Conservation (phyloP, 2,113 vertebrate genomes). For the Eubucco bourcierii region DNA sequence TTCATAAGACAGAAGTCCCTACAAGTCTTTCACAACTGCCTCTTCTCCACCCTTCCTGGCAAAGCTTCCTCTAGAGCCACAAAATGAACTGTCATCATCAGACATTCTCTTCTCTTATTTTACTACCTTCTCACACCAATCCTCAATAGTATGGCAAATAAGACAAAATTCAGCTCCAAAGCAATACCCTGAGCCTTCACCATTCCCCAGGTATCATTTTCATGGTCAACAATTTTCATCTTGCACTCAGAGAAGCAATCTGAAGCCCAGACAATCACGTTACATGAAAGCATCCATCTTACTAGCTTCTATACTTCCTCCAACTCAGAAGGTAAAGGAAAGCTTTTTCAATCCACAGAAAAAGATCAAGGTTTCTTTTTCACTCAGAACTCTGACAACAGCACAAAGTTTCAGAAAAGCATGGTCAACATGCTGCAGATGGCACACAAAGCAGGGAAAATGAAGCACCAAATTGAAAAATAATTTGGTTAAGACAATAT, state of each 20-base stretch:
- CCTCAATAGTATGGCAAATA: neutral
- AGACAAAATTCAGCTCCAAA: neutral
- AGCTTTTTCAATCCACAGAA: neutral
- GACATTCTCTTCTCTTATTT: neutral
- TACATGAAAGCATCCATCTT: neutral
- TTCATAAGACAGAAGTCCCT: neutral
- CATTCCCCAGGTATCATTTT: neutral
- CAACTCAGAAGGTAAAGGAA: neutral
- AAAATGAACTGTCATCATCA: neutral
- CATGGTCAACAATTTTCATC: neutral
- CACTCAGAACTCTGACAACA: neutral
- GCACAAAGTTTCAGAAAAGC: slow-evolving; percentile 1
- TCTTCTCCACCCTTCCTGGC: neutral
- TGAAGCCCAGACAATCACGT: neutral
- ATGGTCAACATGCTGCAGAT: slow-evolving; percentile 27
- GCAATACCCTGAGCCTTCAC: neutral
- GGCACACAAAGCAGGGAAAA: slow-evolving; percentile 11
- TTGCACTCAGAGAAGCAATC: neutral
- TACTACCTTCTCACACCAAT: neutral
- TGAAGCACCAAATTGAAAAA: slow-evolving; percentile 4
- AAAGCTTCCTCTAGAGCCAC: neutral
- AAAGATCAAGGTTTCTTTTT: neutral
- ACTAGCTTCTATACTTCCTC: neutral
- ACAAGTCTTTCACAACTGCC: neutral
- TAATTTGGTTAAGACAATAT: slow-evolving; percentile 15